Evolutionary conservation across 1,140 invertebrate species (phyloP), one percentile per base, ranked within the genome.

Genomic region (Sminthurides bifidus): DNA sequence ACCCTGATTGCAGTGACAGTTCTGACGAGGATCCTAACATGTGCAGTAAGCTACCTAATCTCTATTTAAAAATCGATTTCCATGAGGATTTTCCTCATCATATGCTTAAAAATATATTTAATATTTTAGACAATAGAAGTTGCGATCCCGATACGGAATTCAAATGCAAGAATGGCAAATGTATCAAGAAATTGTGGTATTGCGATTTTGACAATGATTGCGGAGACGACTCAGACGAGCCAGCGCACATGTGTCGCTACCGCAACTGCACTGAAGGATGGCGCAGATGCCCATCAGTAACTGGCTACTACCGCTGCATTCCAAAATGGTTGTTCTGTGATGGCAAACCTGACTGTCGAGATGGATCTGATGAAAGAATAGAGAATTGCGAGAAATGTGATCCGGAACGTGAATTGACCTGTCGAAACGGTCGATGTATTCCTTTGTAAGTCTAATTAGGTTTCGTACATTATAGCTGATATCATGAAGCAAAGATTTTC

Each of bases 241-340:
- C 91, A 0, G 87, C 89, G 0, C 89, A 88, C 66, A 82, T 87
- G 74, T 95, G 91, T 66, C 66, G 72, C 17, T 88, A 92, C 63
- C 79, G 77, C 58, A 93, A 93, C 66, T 94, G 90, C 65, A 92
- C 89, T 0, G 84, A 80, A 0, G 90, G 90, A 2, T 94, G 91
- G 90, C 80, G 88, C 65, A 76, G 10, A 14, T 48, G 44, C 30
- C 44, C 44, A 5, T 12, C 48, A 12, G 31, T n/a, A n/a, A n/a
- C 24, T 23, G 44, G 12, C 19, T 48, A 48, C 44, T 48, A 48
- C 24, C 27, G 89, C 27, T 94, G 91, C 68, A 92, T 94, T 65
- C 91, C 91, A 0, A 88, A 90, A 71, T 93, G 89, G 90, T 67
- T 93, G 29, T 92, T 93, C 77, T 94, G 91, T 69, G 90, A 94